Conservation (phyloP, 2,113 vertebrate genomes). For the Rhynchomys soricoides region DNA sequence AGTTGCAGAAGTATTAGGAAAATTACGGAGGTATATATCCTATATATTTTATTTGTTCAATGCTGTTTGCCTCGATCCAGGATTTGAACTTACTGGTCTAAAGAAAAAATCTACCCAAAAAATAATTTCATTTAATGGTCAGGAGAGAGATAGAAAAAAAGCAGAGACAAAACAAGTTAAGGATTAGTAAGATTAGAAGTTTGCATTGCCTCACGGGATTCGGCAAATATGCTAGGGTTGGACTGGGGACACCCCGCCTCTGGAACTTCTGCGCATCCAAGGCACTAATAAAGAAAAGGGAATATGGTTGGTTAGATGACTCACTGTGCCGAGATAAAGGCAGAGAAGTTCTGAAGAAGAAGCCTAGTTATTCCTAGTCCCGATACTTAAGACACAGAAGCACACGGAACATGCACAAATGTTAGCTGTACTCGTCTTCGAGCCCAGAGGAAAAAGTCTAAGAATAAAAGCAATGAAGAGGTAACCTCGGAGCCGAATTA, state of each 20-base stretch:
- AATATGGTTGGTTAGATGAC: slow-evolving; percentile 37
- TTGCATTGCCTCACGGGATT: not conserved
- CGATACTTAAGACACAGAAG: not conserved
- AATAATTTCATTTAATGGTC: not conserved
- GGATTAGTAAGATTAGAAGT: not conserved
- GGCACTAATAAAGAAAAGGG: slow-evolving; percentile 25
- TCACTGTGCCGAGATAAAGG: slow-evolving; percentile 40
- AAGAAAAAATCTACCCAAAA: not conserved
- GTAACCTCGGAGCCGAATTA: not conserved
- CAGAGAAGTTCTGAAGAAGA: slow-evolving; percentile 61
- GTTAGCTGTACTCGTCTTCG: slow-evolving; percentile 20
- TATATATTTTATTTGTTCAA: not conserved
- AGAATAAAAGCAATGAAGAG: slow-evolving; percentile 45
- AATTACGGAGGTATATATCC: not conserved
- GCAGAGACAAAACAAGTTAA: not conserved
- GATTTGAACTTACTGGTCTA: not conserved
- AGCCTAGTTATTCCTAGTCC: slow-evolving; percentile 57
- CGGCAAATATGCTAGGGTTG: not conserved
- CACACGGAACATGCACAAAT: slow-evolving; percentile 31
- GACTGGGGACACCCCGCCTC: not conserved
- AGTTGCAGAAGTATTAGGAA: not conserved
- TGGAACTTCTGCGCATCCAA: slow-evolving; percentile 24
- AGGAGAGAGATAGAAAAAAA: not conserved
- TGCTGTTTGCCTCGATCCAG: not conserved
- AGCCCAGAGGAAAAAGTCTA: slow-evolving; percentile 3